Evolutionary conservation across 1,140 invertebrate genomes (phyloP).

Genomic region (Spodoptera frugiperda): DNA sequence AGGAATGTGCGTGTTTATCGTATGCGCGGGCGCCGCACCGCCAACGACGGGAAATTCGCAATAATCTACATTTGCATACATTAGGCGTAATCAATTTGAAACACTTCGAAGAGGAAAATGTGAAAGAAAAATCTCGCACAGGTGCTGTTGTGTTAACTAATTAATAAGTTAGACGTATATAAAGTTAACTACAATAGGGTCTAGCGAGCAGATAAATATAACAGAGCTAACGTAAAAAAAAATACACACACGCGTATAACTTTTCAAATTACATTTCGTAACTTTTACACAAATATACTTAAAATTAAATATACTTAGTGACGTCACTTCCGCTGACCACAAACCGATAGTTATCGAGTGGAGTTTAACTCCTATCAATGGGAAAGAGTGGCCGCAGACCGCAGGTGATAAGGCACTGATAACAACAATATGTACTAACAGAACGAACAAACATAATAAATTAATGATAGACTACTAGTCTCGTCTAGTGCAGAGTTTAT

Average conservation of each 20-base stretch:
- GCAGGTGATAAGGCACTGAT: slow-evolving; percentile 33
- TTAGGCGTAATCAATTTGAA: not conserved
- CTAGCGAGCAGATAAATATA: too few species aligned
- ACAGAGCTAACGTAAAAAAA: too few species aligned
- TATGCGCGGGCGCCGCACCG: not conserved
- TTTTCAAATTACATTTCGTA: too few species aligned
- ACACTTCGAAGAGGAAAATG: not conserved
- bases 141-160: too few species aligned
- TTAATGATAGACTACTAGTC: too few species aligned
- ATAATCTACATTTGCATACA: slow-evolving; percentile 4
- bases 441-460: too few species aligned
- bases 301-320: too few species aligned
- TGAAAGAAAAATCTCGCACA: not conserved
- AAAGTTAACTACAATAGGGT: too few species aligned
- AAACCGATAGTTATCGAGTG: slow-evolving; percentile 4
- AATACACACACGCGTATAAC: too few species aligned
- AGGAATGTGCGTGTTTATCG: slow-evolving; percentile 4
- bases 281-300: too few species aligned
- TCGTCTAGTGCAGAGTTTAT: not conserved
- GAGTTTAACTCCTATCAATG: not conserved
- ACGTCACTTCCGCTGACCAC: slow-evolving; percentile 20
- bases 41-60: not conserved
- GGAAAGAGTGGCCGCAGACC: slow-evolving; percentile 30
- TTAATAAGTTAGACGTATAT: too few species aligned
- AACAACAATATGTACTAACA: not conserved